These are phyloP conservation scores for Callimorpha dominula DNA, from an alignment of 2,888 invertebrate species.

Conservation along the genomic window DNA sequence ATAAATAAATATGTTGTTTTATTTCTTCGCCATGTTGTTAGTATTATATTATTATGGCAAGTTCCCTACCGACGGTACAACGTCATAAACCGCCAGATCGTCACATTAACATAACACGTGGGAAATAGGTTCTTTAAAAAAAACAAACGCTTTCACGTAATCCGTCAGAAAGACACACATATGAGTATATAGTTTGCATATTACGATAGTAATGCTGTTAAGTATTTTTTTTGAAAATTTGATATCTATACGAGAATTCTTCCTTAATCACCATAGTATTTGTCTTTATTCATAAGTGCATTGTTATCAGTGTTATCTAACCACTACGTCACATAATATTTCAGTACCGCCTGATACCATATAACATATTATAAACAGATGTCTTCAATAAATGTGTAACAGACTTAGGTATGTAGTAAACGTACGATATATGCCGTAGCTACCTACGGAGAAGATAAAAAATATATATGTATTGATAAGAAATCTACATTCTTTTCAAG, in stretches of 20 bases:
- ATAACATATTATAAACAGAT: slow-evolving; percentile 8
- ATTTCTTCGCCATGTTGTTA: too few species aligned
- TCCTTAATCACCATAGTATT: slow-evolving; percentile 32
- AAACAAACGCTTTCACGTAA: too few species aligned
- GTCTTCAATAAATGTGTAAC: neutral
- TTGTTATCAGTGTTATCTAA: slow-evolving; percentile 59
- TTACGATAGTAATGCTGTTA: too few species aligned
- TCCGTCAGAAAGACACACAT: too few species aligned
- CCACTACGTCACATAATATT: slow-evolving; percentile 39
- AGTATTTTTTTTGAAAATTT: neutral
- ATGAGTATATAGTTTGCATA: neutral
- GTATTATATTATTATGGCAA: too few species aligned
- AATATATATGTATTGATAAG: slow-evolving; percentile 5
- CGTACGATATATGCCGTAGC: neutral
- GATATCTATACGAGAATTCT: slow-evolving; percentile 19
- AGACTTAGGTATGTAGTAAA: neutral
- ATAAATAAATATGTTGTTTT: too few species aligned
- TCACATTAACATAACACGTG: too few species aligned
- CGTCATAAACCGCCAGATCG: too few species aligned
- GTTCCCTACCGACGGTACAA: too few species aligned
- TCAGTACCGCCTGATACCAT: neutral
- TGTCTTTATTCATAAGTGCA: slow-evolving; percentile 60
- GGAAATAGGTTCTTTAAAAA: too few species aligned
- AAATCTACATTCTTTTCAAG: neutral
- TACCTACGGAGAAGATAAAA: slow-evolving; percentile 13